phyloP scores from a whole-genome alignment of 2,113 vertebrate species.

The Xenopus tropicalis region DNA sequence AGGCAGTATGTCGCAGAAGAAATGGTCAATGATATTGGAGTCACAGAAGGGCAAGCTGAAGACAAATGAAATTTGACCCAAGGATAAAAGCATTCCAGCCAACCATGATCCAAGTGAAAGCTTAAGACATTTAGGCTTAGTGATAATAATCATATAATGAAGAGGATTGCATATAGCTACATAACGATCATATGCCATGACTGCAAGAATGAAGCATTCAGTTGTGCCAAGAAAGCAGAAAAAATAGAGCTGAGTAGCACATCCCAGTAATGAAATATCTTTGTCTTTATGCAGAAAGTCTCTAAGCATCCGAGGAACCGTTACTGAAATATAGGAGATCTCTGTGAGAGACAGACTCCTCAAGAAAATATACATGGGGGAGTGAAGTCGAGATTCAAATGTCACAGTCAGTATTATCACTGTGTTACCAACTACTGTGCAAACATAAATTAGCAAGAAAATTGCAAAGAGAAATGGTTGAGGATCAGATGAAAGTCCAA shows the following conservation, averaged over 20 bases:
- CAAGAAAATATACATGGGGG: conserved; percentile 57
- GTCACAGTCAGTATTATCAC: conserved; percentile 52
- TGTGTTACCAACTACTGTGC: conserved; percentile 52
- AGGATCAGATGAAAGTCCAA: conserved; percentile 50
- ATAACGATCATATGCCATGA: conserved; percentile 54
- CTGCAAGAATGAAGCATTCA: conserved; percentile 44
- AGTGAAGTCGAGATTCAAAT: conserved; percentile 47
- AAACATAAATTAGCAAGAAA: conserved; percentile 49
- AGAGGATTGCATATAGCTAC: conserved; percentile 52
- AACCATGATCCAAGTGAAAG: conserved; percentile 49
- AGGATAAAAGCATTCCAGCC: conserved; percentile 44
- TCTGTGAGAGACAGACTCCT: conserved; percentile 56
- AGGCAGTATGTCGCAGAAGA: conserved; percentile 54
- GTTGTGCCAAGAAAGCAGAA: conserved; percentile 50
- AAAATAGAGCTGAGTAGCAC: conserved; percentile 52
- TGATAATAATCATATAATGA: conserved; percentile 48
- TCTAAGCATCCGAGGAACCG: conserved; percentile 50
- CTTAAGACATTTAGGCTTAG: conserved; percentile 39
- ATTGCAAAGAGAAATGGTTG: conserved; percentile 43
- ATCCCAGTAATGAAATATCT: conserved; percentile 44
- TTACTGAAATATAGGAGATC: conserved; percentile 52
- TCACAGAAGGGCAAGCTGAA: conserved; percentile 49
- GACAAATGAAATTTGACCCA: conserved; percentile 51
- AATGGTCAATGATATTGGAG: conserved; percentile 51
- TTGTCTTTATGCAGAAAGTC: conserved; percentile 31